Evolutionary conservation across 2,113 vertebrate genomes (phyloP), one percentile per base, ranked within the genome.

Genomic region (Forbesichthys agassizii): DNA sequence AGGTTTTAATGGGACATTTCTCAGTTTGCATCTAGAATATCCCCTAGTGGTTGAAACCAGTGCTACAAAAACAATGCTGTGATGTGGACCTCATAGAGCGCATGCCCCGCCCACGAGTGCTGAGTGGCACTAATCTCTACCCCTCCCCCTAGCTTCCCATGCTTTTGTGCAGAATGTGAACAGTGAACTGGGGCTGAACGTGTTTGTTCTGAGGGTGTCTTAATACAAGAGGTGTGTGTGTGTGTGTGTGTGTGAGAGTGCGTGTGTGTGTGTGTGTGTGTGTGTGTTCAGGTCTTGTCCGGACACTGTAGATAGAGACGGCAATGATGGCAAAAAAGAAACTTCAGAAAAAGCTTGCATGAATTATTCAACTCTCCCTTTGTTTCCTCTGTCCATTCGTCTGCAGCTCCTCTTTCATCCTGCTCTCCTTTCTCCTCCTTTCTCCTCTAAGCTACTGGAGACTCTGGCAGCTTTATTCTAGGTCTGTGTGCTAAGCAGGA

Each of bases 291-390:
- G 18, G 55, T 5, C 10, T 12, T 9, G 53, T 52, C 13, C 3
- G 13, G 49, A 52, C 49, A 52, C 49, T 18, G 16, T 48, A 53
- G 14, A 58, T 14, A 48, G 48, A 73, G 57, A 52, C 49, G 9
- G 49, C 58, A 66, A 68, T 20, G 71, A 73, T 54, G 69, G 79
- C 69, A 78, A 69, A 80, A 74, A 76, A 77, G 77, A 80, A 77
- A 73, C 74, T 16, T 68, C 65, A 77, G 66, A 63, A 79, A 84
- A 81, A 61, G 11, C 13, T 33, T 13, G 18, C 77, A 91, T 93
- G 91, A 92, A 93, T 93, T 84, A 92, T 92, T 91, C 89, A 91
- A 48, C 68, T 76, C 56, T 66, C 9, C 64, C 62, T 84, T 88
- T 88, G 85, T 89, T 79, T 79, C 64, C 66, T 65, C 80, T 16